A percentile compares a stretch with the other conserved stretches of the same genome.
Evolutionary conservation across 2,113 vertebrate species (phyloP).

Genomic region (Isurus oxyrinchus): DNA sequence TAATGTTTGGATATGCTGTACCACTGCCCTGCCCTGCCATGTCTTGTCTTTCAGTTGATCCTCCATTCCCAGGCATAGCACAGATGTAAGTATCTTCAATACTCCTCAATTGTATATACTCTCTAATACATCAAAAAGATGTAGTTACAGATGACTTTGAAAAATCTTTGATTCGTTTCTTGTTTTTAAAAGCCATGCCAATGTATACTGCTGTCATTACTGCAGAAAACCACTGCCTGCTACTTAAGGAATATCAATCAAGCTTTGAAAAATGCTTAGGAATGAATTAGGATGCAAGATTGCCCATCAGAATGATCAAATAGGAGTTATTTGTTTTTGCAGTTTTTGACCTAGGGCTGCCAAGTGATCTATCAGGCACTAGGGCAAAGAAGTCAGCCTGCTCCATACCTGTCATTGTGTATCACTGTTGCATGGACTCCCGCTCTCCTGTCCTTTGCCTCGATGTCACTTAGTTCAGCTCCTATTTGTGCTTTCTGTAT

Average conservation of each 20-base stretch:
- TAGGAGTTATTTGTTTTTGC: constrained; percentile 26
- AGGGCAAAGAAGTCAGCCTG: neutral
- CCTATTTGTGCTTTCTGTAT: neutral
- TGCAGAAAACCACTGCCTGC: no score
- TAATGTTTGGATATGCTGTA: neutral
- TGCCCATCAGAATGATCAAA: constrained; percentile 1
- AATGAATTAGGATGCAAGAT: constrained; percentile 16
- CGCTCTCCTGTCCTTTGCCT: neutral
- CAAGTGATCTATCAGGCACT: constrained; percentile 12
- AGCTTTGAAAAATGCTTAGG: neutral
- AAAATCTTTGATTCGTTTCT: neutral
- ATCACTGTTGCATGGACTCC: neutral
- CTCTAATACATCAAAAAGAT: neutral
- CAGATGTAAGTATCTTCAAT: neutral
- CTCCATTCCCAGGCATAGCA: neutral
- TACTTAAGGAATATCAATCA: neutral
- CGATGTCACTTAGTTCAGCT: neutral
- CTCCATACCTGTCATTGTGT: constrained; percentile 17
- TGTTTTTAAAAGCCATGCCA: neutral
- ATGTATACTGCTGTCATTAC: no score
- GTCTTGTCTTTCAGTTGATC: neutral
- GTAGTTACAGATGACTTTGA: neutral
- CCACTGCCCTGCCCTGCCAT: neutral
- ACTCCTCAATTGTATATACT: neutral
- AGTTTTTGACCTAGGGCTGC: constrained; percentile 32